These are phyloP conservation scores for Philaethria dido DNA, from an alignment of 2,888 invertebrate species.

Conservation along the genomic window DNA sequence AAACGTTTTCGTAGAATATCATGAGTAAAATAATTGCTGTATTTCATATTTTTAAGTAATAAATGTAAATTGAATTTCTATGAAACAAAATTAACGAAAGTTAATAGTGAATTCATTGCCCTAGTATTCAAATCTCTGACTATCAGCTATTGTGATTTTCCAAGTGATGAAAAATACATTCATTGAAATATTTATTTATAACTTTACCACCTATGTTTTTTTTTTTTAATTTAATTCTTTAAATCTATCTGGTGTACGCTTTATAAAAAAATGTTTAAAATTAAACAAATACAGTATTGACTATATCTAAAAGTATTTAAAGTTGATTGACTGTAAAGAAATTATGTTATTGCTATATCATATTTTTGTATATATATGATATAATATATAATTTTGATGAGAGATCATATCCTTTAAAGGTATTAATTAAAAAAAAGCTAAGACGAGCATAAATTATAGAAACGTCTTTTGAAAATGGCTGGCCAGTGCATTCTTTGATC, in stretches of 20 bases:
- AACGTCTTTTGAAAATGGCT: too few relatives aligned
- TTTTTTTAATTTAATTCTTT: neutral
- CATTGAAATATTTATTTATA: constrained; percentile 1
- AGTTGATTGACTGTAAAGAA: neutral
- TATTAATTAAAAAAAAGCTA: too few relatives aligned
- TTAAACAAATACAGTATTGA: neutral
- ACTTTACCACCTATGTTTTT: too few relatives aligned
- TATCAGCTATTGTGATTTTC: neutral
- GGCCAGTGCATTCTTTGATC: too few relatives aligned
- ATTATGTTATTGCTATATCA: too few relatives aligned
- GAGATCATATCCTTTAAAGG: neutral
- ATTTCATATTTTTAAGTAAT: neutral
- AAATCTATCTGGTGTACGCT: neutral
- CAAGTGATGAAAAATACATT: neutral
- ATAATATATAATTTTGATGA: too few relatives aligned
- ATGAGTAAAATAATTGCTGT: neutral
- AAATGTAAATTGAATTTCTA: constrained; percentile 3
- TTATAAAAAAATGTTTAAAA: too few relatives aligned
- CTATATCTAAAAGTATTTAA: neutral
- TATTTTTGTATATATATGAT: too few relatives aligned
- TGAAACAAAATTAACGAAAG: neutral
- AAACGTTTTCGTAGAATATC: neutral
- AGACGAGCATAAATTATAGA: too few relatives aligned
- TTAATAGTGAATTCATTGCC: constrained; percentile 13
- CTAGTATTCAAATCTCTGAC: neutral